Conservation (phyloP, 2,888 invertebrate genomes). For the Perizoma affinitatum region DNA sequence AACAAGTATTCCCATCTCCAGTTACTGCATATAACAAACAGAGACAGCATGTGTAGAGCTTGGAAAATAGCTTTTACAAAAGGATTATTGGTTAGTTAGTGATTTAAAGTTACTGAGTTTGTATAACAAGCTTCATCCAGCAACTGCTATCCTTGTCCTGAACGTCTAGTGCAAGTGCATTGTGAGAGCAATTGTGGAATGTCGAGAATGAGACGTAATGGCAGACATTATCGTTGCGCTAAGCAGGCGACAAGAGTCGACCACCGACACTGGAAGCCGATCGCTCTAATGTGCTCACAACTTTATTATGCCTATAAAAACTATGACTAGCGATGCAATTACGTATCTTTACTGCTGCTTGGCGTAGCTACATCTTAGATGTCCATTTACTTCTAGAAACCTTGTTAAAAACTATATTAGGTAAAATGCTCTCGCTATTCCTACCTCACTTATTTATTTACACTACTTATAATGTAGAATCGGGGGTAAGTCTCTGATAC, state of each 20-base stretch:
- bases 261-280: slow-evolving; percentile 48
- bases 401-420: too few relatives aligned
- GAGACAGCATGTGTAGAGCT: too few relatives aligned
- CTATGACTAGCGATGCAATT: slow-evolving; percentile 27
- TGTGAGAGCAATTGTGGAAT: slow-evolving; percentile 50
- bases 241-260: slow-evolving; percentile 53
- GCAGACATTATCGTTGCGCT: slow-evolving; percentile 55
- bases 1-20: too few relatives aligned
- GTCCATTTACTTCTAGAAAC: slow-evolving; percentile 1
- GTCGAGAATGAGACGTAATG: slow-evolving; percentile 55
- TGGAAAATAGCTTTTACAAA: too few relatives aligned
- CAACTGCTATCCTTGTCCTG: slow-evolving; percentile 12
- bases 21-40: too few relatives aligned
- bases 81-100: too few relatives aligned
- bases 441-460: too few relatives aligned
- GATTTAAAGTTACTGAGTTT: neutral
- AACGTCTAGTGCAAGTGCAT: slow-evolving; percentile 39
- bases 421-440: too few relatives aligned
- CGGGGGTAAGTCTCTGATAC: too few relatives aligned
- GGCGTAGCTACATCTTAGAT: neutral
- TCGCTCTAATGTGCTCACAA: slow-evolving; percentile 33
- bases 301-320: slow-evolving; percentile 33
- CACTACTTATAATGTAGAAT: too few relatives aligned
- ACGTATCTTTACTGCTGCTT: slow-evolving; percentile 14
- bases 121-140: slow-evolving; percentile 10